Percentiles rank a stretch among this genome's conserved stretches.
These are phyloP conservation scores for Arvicola amphibius DNA, from an alignment of 2,797 vertebrate species.

Conservation along the genomic window DNA sequence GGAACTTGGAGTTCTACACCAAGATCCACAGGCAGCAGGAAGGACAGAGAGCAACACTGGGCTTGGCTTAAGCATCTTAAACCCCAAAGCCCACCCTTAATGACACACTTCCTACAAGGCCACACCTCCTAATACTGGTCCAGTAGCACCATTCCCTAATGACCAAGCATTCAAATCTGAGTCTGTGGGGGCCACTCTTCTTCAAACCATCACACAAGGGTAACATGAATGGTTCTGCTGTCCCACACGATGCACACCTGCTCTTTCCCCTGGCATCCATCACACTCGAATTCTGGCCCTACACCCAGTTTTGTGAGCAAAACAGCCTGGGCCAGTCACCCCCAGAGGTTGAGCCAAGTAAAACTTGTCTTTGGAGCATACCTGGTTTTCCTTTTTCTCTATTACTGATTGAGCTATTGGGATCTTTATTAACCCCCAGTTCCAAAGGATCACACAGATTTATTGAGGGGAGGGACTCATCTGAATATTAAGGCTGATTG, in stretches of 20 bases:
- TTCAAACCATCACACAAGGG: neutral
- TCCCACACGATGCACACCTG: neutral
- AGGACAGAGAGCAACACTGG: neutral
- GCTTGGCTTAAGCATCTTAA: neutral
- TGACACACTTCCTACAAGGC: neutral
- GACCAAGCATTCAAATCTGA: neutral
- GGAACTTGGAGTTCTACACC: neutral
- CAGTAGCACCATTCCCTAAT: no score
- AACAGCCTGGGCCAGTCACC: neutral
- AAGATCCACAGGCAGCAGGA: neutral
- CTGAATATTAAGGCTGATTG: fast-evolving
- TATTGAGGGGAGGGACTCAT: neutral
- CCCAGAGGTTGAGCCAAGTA: neutral
- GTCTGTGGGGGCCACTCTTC: neutral
- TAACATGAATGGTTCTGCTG: neutral
- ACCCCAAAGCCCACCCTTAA: neutral
- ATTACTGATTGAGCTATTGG: neutral
- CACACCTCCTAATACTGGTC: neutral
- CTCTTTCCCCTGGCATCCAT: neutral
- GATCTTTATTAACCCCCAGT: neutral
- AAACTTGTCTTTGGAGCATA: neutral
- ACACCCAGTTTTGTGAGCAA: neutral
- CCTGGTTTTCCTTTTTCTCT: neutral
- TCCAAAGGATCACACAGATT: neutral
- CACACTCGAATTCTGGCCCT: neutral